These are phyloP conservation scores for Tympanoctomys barrerae DNA, from an alignment of 2,797 vertebrate species.

Conservation along the genomic window DNA sequence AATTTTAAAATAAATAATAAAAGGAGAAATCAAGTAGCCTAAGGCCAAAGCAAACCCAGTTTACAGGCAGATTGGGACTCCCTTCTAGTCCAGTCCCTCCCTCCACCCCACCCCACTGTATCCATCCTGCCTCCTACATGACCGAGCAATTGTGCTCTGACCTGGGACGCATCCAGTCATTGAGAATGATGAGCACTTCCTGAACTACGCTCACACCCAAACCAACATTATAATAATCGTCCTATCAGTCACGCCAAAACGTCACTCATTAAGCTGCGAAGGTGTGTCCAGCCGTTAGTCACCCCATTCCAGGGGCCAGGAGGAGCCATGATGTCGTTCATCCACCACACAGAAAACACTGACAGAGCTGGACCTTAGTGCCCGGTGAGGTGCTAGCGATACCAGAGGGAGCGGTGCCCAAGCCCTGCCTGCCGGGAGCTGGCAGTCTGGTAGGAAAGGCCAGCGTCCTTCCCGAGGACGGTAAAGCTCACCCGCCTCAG, in stretches of 20 bases:
- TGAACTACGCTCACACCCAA: background rate
- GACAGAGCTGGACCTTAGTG: background rate
- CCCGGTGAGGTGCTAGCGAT: background rate
- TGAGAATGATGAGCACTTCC: background rate
- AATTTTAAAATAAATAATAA: background rate
- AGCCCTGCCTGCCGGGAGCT: background rate
- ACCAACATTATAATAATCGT: background rate
- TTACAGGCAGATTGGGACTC: background rate
- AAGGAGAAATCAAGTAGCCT: background rate
- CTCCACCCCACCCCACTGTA: background rate
- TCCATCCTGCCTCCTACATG: background rate
- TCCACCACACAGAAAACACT: background rate
- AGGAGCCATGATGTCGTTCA: background rate
- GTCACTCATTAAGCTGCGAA: background rate
- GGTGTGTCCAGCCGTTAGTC: background rate
- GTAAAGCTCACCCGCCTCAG: background rate
- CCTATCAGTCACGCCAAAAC: background rate
- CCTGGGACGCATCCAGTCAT: constrained; percentile 1
- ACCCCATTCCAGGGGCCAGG: background rate
- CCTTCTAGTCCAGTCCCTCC: background rate
- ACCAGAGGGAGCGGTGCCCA: background rate
- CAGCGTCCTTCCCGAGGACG: background rate
- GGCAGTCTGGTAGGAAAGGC: background rate
- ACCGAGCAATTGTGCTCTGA: background rate
- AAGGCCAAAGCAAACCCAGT: background rate